Percentiles rank a stretch among this genome's conserved stretches.
Evolutionary conservation across 2,113 vertebrate species (phyloP).

Genomic region (Nipponia nippon): DNA sequence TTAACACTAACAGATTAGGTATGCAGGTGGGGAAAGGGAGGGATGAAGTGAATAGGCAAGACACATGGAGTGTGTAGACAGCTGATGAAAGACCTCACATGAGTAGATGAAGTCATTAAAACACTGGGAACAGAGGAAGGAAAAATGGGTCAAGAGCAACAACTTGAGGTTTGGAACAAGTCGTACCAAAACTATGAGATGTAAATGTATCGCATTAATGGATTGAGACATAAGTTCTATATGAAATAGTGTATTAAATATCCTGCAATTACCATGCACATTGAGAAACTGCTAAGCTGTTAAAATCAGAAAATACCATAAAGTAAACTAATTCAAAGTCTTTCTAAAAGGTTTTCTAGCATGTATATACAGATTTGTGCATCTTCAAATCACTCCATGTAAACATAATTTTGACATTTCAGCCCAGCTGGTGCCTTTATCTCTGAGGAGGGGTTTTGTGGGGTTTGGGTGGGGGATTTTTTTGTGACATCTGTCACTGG

Average conservation of each 20-base stretch:
- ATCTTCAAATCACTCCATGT: background rate
- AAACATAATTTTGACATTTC: background rate
- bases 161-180: background rate
- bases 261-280: background rate
- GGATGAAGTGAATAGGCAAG: background rate
- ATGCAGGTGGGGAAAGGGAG: background rate
- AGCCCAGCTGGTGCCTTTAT: background rate
- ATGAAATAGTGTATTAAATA: background rate
- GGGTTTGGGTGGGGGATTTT: background rate
- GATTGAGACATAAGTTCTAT: background rate
- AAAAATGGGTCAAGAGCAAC: background rate
- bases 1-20: background rate
- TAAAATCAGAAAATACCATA: background rate
- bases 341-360: background rate
- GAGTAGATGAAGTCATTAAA: background rate
- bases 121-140: background rate
- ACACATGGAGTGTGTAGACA: background rate
- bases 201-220: fast-evolving
- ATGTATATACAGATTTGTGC: background rate
- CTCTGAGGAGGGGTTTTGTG: background rate
- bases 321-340: background rate
- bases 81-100: background rate
- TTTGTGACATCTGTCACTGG: background rate
- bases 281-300: background rate
- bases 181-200: background rate